phyloP scores from a whole-genome alignment of 2,888 invertebrate genomes.

The Halictus ligatus region DNA sequence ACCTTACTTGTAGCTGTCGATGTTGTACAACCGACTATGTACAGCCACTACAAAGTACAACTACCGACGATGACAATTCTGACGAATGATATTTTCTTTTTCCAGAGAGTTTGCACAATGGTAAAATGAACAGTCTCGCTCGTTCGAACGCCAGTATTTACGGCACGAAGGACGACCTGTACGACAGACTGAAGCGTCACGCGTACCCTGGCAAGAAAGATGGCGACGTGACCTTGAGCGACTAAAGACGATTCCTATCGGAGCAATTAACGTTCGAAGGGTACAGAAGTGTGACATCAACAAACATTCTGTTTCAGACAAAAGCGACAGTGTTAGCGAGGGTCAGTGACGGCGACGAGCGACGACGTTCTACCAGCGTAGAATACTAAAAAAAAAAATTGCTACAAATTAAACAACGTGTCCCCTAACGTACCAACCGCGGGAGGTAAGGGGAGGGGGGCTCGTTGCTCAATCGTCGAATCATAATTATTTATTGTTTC shows the following conservation, averaged over 20 bases:
- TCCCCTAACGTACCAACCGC: slow-evolving; percentile 10
- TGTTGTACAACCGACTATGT: background rate
- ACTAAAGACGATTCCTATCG: background rate
- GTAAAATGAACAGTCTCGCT: slow-evolving; percentile 96
- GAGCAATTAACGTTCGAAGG: background rate
- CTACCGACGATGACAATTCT: too few species aligned
- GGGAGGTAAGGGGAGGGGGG: background rate
- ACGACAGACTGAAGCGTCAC: slow-evolving; percentile 97
- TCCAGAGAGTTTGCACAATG: slow-evolving; percentile 91
- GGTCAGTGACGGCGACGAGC: slow-evolving; percentile 88
- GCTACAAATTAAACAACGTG: slow-evolving; percentile 14
- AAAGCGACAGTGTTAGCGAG: slow-evolving; percentile 97
- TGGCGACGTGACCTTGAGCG: slow-evolving; percentile 80
- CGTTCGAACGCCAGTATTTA: slow-evolving; percentile 97
- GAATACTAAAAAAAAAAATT: slow-evolving; percentile 42
- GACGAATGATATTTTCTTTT: background rate
- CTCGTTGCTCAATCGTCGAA: slow-evolving; percentile 47
- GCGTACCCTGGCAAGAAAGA: slow-evolving; percentile 98
- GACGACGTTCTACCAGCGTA: slow-evolving; percentile 54
- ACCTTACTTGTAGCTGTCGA: too few species aligned
- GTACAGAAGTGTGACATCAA: slow-evolving; percentile 5
- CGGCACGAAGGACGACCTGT: slow-evolving; percentile 97
- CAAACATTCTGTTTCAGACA: slow-evolving; percentile 87
- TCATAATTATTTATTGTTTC: slow-evolving; percentile 63
- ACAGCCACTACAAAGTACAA: too few species aligned